These are phyloP conservation scores for Drosophila merina DNA, from an alignment of 2,888 invertebrate genomes.

Conservation along the genomic window DNA sequence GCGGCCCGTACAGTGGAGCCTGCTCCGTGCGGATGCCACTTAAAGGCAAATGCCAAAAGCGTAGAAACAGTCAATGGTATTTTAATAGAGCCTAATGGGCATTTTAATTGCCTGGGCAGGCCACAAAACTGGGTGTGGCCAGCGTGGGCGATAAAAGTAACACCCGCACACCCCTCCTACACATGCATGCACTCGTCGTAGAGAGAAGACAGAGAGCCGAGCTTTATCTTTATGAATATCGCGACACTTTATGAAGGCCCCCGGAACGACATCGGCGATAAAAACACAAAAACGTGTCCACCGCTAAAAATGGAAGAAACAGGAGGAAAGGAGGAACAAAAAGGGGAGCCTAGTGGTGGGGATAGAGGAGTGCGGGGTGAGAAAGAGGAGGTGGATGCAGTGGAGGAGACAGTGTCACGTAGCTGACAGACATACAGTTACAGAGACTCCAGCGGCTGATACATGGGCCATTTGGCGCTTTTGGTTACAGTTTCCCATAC, in stretches of 20 bases:
- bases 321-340: neutral
- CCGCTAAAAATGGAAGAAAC: conserved; percentile 45
- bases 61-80: conserved; percentile 39
- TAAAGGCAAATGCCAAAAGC: neutral
- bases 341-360: neutral
- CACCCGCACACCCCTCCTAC: conserved; percentile 17
- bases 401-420: conserved; percentile 54
- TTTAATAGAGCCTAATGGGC: conserved; percentile 58
- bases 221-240: conserved; percentile 76
- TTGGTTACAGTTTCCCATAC: neutral
- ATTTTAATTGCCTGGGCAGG: conserved; percentile 50
- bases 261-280: conserved; percentile 41
- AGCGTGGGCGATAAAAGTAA: conserved; percentile 39
- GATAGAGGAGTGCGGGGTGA: neutral
- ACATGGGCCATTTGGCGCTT: neutral
- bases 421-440: conserved; percentile 55
- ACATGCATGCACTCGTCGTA: neutral
- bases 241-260: conserved; percentile 72
- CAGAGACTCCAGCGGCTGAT: conserved; percentile 9
- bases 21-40: neutral
- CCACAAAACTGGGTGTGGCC: conserved; percentile 11
- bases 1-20: conserved; percentile 18
- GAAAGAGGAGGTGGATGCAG: no score
- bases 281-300: conserved; percentile 49
- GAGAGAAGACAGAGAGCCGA: conserved; percentile 36